Percentiles rank a stretch among this genome's conserved stretches.
Evolutionary conservation across 2,113 vertebrate genomes (phyloP).

Genomic region (Thymallus thymallus): DNA sequence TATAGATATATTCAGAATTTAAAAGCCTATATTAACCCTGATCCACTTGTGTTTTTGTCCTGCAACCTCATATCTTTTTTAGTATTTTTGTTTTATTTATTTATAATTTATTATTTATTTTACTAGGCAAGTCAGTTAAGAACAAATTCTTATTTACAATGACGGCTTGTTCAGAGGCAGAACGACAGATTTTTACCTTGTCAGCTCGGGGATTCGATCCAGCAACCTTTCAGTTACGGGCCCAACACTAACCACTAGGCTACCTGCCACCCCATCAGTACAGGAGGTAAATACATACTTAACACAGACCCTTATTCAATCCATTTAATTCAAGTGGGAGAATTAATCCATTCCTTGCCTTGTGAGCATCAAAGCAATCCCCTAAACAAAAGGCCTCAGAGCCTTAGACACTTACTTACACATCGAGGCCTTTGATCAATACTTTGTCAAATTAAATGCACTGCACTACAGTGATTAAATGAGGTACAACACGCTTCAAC

Average conservation of each 20-base stretch:
- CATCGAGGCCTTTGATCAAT: constrained; percentile 46
- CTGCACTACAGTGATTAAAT: neutral
- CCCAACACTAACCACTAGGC: too few relatives aligned
- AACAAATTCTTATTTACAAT: too few relatives aligned
- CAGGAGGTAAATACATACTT: too few relatives aligned
- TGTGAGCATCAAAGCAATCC: constrained; percentile 58
- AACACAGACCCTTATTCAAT: constrained; percentile 30
- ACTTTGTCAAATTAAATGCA: neutral
- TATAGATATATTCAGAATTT: neutral
- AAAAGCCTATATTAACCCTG: neutral
- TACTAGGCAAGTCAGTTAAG: too few relatives aligned
- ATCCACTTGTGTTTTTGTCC: neutral
- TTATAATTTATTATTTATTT: too few relatives aligned
- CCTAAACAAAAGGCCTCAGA: constrained; percentile 51
- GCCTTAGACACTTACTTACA: constrained; percentile 37
- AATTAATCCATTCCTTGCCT: constrained; percentile 37
- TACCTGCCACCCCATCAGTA: too few relatives aligned
- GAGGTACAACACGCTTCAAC: neutral
- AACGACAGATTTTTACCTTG: too few relatives aligned
- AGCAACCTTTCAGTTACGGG: too few relatives aligned
- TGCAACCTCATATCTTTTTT: too few relatives aligned
- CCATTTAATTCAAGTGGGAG: constrained; percentile 41
- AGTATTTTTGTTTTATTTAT: too few relatives aligned
- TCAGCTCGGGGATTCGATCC: too few relatives aligned
- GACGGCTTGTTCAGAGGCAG: too few relatives aligned